phyloP scores from a whole-genome alignment of 2,888 invertebrate species.

The Parascotia fuliginaria region DNA sequence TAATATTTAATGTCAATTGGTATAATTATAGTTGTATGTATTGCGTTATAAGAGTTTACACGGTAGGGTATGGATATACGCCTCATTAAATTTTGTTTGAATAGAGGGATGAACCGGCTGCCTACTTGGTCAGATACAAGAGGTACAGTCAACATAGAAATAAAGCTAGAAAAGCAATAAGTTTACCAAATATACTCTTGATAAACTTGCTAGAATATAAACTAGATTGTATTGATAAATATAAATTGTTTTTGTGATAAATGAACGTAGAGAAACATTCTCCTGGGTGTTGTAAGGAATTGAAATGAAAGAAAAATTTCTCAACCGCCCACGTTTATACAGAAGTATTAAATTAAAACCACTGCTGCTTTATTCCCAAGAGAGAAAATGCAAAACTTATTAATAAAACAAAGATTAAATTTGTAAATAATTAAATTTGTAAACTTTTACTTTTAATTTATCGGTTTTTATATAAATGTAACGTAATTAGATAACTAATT shows the following conservation, averaged over 20 bases:
- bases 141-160: slow-evolving; percentile 51
- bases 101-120: slow-evolving; percentile 74
- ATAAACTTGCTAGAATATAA: neutral
- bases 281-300: no score
- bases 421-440: no score
- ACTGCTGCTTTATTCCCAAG: no score
- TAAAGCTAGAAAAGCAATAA: neutral
- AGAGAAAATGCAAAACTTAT: no score
- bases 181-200: neutral
- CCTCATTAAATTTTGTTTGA: slow-evolving; percentile 84
- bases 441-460: no score
- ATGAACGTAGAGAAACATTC: neutral
- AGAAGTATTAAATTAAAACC: no score
- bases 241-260: no score
- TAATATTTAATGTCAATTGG: neutral
- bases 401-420: no score
- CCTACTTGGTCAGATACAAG: slow-evolving; percentile 62
- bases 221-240: neutral
- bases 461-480: no score
- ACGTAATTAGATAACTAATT: no score
- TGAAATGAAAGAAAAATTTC: no score
- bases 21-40: slow-evolving; percentile 18
- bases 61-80: slow-evolving; percentile 57
- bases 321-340: no score
- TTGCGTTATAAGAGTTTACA: slow-evolving; percentile 36